These are phyloP conservation scores for Oreochromis aureus DNA, from an alignment of 2,113 vertebrate genomes.

Conservation along the genomic window DNA sequence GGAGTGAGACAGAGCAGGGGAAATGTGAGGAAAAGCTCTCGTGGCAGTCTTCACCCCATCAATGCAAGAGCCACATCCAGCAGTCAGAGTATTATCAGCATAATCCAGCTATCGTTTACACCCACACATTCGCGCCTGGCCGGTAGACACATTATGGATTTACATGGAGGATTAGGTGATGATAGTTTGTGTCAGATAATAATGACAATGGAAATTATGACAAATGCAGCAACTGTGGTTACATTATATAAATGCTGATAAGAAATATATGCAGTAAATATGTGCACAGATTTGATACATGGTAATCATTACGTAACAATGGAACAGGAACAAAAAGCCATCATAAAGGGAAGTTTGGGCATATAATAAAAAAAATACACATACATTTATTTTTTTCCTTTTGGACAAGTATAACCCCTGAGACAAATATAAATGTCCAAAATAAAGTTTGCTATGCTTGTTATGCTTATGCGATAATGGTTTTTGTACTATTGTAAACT, in stretches of 20 bases:
- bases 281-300: neutral
- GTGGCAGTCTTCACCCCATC: constrained; percentile 2
- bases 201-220: neutral
- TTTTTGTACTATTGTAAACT: neutral
- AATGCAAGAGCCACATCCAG: constrained; percentile 6
- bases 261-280: neutral
- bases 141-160: constrained; percentile 21
- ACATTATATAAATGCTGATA: neutral
- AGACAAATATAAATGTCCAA: neutral
- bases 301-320: neutral
- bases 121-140: constrained; percentile 37
- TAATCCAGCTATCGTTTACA: constrained; percentile 54
- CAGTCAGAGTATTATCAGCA: constrained; percentile 34
- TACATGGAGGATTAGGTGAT: constrained; percentile 43
- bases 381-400: neutral
- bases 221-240: neutral
- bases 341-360: neutral
- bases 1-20: neutral
- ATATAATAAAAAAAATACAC: neutral
- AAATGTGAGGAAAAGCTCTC: neutral
- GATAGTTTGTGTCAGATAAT: constrained; percentile 11
- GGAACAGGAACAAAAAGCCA: neutral
- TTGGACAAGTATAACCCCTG: neutral
- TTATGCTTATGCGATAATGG: neutral
- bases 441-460: neutral